These are phyloP conservation scores for Tuberolachnus salignus DNA, from an alignment of 2,888 invertebrate species.

Conservation along the genomic window DNA sequence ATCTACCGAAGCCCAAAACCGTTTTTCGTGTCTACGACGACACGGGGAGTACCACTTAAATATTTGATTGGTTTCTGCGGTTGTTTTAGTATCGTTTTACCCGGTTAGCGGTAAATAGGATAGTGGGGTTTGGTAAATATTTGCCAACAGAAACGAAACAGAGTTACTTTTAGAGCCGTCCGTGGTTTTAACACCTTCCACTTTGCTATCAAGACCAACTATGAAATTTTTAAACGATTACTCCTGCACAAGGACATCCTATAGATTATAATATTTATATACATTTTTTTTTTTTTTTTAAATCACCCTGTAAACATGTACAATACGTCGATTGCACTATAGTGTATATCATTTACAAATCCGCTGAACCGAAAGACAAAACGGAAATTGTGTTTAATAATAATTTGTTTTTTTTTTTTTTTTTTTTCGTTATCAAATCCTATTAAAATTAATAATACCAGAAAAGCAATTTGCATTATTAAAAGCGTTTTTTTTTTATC, in stretches of 20 bases:
- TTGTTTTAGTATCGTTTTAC: neutral
- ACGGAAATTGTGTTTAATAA: neutral
- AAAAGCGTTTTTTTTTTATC: neutral
- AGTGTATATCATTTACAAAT: conserved; percentile 12
- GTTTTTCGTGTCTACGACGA: too few species aligned
- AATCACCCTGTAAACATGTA: neutral
- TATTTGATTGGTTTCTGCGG: neutral
- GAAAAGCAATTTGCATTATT: conserved; percentile 5
- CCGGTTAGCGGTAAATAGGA: neutral
- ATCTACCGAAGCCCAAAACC: too few species aligned
- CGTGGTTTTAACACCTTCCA: neutral
- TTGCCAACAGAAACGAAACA: conserved; percentile 16
- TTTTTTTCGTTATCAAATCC: neutral
- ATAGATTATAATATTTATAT: neutral
- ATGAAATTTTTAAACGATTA: conserved; percentile 4
- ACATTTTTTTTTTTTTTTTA: too few species aligned
- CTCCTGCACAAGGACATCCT: too few species aligned
- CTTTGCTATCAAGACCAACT: too few species aligned
- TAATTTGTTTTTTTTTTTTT: neutral
- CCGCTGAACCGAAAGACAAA: conserved; percentile 1
- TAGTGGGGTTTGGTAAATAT: conserved; percentile 34
- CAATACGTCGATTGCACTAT: neutral
- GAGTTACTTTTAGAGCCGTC: neutral
- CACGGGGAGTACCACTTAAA: too few species aligned
- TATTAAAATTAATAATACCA: neutral